Base-by-base conservation (phyloP, 2,797 vertebrate genomes). In the Enteromius argenteus region DNA sequence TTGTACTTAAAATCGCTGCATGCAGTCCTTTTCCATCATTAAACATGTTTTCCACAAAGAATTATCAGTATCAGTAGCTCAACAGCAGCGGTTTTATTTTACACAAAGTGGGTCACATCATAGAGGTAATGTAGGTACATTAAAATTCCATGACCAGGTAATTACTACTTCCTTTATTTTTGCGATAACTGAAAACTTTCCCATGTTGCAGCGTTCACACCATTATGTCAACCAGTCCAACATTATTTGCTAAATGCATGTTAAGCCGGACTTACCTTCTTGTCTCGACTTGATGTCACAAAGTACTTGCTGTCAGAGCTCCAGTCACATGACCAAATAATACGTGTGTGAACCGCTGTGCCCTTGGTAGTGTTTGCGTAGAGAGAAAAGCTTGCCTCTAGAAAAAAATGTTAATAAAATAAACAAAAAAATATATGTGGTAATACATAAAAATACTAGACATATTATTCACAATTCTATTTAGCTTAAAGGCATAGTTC, bases 241-340 rank as follows among this genome's bases (percentile, higher is more conserved):
- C 42, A 30, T 17, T 5, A 62, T 62, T 72, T 72, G 3, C 68
- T 46, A 46, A 72, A 46, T 32, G 15, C 42, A 49, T 4, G 8
- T 74, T 75, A 77, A 35, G 79, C 19, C 32, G 21, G 67, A 81
- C 84, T 51, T 92, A 99, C 98, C 97, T 98, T 99, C 91, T 96
- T 99, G 92, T 99, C 98, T 74, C 98, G 94, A 92, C 98, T 99
- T 74, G 97, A 96, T 67, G 97, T 99, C 84, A 96, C 93, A 91
- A 99, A 99, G 94, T 97, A 99, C 80, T 94, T 96, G 94, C 95
- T 95, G 75, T 99, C 97, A 13, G 95, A 94, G 90, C 95, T 98
- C 98, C 98, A 99, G 89, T 97, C 97, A 91, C 98, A 99, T 80
- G 97, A 96, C 98, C 98, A 99, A 94, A 99, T 99, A 91, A 99